phyloP scores from a whole-genome alignment of 2,113 vertebrate genomes.

The Archilochus colubris region DNA sequence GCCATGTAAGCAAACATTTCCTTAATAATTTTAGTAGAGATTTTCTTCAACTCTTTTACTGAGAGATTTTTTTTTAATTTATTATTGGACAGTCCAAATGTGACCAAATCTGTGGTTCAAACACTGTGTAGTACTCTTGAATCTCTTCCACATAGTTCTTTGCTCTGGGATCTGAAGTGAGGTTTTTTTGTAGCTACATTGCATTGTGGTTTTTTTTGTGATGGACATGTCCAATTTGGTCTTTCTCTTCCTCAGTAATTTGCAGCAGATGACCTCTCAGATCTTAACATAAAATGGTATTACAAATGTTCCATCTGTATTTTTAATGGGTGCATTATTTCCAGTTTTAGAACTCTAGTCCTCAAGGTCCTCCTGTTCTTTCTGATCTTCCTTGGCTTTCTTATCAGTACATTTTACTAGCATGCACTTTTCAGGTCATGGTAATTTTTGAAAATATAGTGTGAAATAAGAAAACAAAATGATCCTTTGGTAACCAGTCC shows the following conservation, averaged over 20 bases:
- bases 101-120: background rate
- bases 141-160: background rate
- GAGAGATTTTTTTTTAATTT: background rate
- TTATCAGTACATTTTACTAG: background rate
- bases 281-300: background rate
- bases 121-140: background rate
- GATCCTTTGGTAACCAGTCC: background rate
- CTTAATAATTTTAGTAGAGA: background rate
- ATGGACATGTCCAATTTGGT: background rate
- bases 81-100: background rate
- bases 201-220: background rate
- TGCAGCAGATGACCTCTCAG: background rate
- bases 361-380: background rate
- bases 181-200: accelerated
- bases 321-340: background rate
- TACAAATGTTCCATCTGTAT: background rate
- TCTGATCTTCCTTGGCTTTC: background rate
- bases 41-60: background rate
- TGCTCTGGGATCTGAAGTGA: background rate
- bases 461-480: background rate
- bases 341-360: background rate
- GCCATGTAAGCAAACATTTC: accelerated
- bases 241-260: background rate
- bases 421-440: background rate
- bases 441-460: background rate